Evolutionary conservation across 2,888 invertebrate genomes (phyloP).

Genomic region (Punctoribates punctum): DNA sequence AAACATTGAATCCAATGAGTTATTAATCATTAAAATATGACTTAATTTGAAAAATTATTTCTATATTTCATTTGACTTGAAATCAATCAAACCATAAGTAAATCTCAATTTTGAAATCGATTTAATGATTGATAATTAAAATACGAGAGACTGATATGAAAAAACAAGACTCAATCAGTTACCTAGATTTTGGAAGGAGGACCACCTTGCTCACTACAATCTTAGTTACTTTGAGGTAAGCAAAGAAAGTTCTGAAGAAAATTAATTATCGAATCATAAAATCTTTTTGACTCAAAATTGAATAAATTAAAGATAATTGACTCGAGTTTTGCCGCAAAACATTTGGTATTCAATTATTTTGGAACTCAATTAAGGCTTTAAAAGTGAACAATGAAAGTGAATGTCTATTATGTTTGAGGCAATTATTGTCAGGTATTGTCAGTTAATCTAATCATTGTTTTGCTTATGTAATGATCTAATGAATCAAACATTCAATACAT

Average conservation of each 20-base stretch:
- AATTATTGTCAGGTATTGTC: no score
- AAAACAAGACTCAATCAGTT: no score
- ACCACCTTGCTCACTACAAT: no score
- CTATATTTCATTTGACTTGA: no score
- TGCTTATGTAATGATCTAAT: slow-evolving; percentile 18
- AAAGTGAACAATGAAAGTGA: background rate
- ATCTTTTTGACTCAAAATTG: slow-evolving; percentile 23
- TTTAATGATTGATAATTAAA: no score
- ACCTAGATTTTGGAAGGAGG: no score
- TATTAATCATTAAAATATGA: no score
- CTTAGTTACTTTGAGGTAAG: background rate
- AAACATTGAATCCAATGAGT: no score
- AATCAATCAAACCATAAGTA: no score
- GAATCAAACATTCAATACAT: slow-evolving; percentile 3
- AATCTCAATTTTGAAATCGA: no score
- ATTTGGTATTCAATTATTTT: background rate
- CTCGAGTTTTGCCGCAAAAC: background rate
- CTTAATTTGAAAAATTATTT: no score
- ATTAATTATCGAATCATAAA: slow-evolving; percentile 23
- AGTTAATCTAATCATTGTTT: background rate
- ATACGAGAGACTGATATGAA: no score
- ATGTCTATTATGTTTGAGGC: background rate
- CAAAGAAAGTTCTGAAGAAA: background rate
- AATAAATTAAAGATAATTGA: slow-evolving; percentile 20
- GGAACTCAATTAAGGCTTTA: background rate